phyloP scores from a whole-genome alignment of 2,888 invertebrate species.

The Pollenia labialis region DNA sequence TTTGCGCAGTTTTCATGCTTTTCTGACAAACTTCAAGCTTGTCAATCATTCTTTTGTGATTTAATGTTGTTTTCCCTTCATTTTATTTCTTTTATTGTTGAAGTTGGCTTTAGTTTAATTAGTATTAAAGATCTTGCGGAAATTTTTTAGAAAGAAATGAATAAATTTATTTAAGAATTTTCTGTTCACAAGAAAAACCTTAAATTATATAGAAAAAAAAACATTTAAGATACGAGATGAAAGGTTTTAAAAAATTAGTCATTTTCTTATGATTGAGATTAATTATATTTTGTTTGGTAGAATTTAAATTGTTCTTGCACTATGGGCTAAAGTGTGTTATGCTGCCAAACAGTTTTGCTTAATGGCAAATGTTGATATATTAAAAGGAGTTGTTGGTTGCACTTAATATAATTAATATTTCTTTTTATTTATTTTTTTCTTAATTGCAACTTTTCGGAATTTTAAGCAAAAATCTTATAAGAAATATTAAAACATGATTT shows the following conservation, averaged over 20 bases:
- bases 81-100: background rate
- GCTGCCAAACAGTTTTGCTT: too few relatives aligned
- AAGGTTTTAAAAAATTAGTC: slow-evolving; percentile 24
- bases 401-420: too few relatives aligned
- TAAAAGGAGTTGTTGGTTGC: too few relatives aligned
- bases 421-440: too few relatives aligned
- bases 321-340: background rate
- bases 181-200: slow-evolving; percentile 10
- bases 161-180: slow-evolving; percentile 14
- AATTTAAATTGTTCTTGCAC: background rate
- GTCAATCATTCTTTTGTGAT: slow-evolving; percentile 55
- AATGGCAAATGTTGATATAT: too few relatives aligned
- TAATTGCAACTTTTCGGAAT: background rate
- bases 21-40: slow-evolving; percentile 9
- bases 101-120: slow-evolving; percentile 27
- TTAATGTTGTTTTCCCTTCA: slow-evolving; percentile 19
- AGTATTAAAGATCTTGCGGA: slow-evolving; percentile 48
- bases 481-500: too few relatives aligned
- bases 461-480: background rate
- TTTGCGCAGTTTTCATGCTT: background rate
- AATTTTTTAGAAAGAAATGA: slow-evolving; percentile 19
- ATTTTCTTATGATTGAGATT: background rate
- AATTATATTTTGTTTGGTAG: background rate
- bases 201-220: slow-evolving; percentile 7
- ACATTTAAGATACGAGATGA: background rate